Evolutionary conservation across 2,888 invertebrate species (phyloP).

Genomic region (Oligia latruncula): DNA sequence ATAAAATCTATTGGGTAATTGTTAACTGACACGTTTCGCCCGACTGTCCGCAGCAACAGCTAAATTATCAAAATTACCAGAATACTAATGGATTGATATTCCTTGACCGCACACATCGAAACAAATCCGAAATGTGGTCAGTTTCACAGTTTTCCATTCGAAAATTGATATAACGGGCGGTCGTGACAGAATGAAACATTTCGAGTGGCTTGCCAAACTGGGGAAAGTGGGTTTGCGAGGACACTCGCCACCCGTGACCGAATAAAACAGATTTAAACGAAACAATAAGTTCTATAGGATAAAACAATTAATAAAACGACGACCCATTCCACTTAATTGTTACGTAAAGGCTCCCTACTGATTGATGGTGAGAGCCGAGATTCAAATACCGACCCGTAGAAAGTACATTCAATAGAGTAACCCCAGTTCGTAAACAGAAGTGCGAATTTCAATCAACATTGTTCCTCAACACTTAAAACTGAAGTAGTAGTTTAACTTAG

Average conservation of each 20-base stretch:
- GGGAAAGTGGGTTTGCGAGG: constrained; percentile 81
- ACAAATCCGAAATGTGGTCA: constrained; percentile 59
- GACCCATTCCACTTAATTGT: constrained; percentile 50
- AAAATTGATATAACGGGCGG: constrained; percentile 66
- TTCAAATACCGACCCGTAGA: constrained; percentile 45
- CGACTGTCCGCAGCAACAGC: not conserved
- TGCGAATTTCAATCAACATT: constrained; percentile 44
- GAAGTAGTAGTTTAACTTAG: constrained; percentile 39
- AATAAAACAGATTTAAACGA: constrained; percentile 61
- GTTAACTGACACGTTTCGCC: constrained; percentile 16
- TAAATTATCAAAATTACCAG: constrained; percentile 28
- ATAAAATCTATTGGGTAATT: not conserved
- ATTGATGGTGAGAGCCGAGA: constrained; percentile 46
- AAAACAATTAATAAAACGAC: constrained; percentile 59
- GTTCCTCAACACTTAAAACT: constrained; percentile 33
- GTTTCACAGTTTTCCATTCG: constrained; percentile 67
- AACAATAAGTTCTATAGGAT: constrained; percentile 56
- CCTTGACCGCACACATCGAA: constrained; percentile 53
- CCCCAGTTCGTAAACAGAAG: constrained; percentile 32
- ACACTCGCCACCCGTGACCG: constrained; percentile 76
- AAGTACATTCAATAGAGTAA: constrained; percentile 42
- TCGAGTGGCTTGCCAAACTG: constrained; percentile 74
- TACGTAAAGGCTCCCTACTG: constrained; percentile 45
- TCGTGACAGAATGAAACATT: constrained; percentile 73
- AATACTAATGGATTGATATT: constrained; percentile 46